Conservation (phyloP, 2,888 invertebrate genomes). For the Agrochola lychnidis region DNA sequence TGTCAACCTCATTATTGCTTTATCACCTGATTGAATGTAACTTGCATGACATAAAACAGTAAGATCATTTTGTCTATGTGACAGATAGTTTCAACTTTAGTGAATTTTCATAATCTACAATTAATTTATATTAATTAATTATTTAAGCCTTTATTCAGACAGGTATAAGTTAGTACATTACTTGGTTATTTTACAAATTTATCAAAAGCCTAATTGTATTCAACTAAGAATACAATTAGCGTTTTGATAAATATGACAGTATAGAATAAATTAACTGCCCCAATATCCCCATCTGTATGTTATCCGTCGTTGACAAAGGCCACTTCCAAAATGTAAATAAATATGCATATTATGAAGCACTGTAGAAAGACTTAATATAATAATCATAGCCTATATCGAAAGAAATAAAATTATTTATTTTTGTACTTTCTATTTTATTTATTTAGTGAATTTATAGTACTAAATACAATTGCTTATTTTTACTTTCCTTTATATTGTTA, state of each 20-base stretch:
- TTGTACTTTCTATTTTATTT: conserved; percentile 33
- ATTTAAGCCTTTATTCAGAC: background rate
- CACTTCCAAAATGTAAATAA: background rate
- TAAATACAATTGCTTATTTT: conserved; percentile 28
- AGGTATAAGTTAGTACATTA: background rate
- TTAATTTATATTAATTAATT: no score
- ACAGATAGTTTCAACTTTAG: background rate
- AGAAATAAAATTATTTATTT: conserved; percentile 28
- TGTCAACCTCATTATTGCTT: background rate
- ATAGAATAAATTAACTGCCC: background rate
- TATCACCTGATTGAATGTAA: background rate
- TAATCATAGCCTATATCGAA: background rate
- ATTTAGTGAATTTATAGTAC: conserved; percentile 32
- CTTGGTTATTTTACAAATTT: background rate
- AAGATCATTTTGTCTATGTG: background rate
- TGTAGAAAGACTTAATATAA: conserved; percentile 21
- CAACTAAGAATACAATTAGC: no score
- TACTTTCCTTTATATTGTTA: conserved; percentile 75
- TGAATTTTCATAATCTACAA: no score
- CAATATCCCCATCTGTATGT: background rate
- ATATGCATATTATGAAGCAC: conserved; percentile 7
- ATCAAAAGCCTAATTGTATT: no score
- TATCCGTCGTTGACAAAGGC: background rate
- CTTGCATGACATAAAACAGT: background rate
- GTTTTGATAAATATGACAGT: background rate